Evolutionary conservation across 2,113 vertebrate genomes (phyloP).

Genomic region (Notechis scutatus): DNA sequence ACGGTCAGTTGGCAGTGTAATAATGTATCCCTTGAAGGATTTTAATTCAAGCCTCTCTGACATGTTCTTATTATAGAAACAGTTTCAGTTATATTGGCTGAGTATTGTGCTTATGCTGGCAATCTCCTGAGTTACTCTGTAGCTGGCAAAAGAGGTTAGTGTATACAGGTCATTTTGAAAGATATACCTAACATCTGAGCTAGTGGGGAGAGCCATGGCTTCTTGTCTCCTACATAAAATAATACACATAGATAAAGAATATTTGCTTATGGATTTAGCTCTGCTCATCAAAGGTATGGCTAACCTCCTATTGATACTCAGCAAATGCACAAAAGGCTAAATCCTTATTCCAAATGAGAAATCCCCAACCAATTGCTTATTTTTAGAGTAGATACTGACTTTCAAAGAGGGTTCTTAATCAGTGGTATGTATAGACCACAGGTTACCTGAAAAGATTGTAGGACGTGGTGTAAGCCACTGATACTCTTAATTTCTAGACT

Average conservation of each 20-base stretch:
- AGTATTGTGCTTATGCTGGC: slow-evolving; percentile 55
- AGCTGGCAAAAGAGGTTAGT: not conserved
- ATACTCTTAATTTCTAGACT: not conserved
- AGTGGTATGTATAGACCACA: not conserved
- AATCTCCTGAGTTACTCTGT: slow-evolving; percentile 54
- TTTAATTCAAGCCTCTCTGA: slow-evolving; percentile 23
- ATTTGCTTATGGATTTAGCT: slow-evolving; percentile 9
- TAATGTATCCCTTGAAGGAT: not conserved
- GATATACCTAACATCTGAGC: rapidly evolving
- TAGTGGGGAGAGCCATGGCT: not conserved
- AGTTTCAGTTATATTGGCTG: not conserved
- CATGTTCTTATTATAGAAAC: slow-evolving; percentile 19
- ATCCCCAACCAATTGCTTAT: rapidly evolving
- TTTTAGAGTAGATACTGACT: not conserved
- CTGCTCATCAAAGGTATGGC: not conserved
- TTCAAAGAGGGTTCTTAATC: not conserved
- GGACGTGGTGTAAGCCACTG: not conserved
- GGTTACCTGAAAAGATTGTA: not conserved
- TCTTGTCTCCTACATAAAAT: not conserved
- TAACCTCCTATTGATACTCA: slow-evolving; percentile 32
- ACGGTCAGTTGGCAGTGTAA: not conserved
- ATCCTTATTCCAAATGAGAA: slow-evolving; percentile 3
- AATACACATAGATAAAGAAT: slow-evolving; percentile 16
- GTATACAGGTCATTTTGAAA: not conserved
- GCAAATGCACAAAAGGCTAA: slow-evolving; percentile 19